Evolutionary conservation across 2,888 invertebrate species (phyloP).

Genomic region (Altica lythri): DNA sequence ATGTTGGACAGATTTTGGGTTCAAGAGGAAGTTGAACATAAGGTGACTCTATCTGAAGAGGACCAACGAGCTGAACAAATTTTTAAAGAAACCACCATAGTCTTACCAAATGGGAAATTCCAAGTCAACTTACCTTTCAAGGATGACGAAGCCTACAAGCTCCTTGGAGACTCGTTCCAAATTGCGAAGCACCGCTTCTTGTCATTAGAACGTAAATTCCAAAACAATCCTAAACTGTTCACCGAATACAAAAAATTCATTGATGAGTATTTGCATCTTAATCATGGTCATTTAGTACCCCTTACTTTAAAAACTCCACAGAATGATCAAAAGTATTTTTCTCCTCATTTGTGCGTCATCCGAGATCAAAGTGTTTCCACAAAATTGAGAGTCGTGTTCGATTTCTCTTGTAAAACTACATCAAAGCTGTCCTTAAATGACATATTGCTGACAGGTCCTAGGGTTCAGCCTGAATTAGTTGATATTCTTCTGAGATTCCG

Average conservation of each 20-base stretch:
- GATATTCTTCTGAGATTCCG: constrained; percentile 21
- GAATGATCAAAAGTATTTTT: constrained; percentile 16
- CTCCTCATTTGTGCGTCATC: constrained; percentile 28
- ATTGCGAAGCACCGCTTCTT: background rate
- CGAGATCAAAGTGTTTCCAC: constrained; percentile 25
- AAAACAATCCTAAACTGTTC: background rate
- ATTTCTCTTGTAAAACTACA: constrained; percentile 17
- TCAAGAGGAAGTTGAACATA: constrained; percentile 21
- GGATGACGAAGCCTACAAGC: background rate
- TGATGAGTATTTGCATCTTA: background rate
- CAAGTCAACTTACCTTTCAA: constrained; percentile 20
- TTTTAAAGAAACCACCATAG: constrained; percentile 6
- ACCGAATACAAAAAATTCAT: background rate
- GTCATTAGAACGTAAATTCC: constrained; percentile 4
- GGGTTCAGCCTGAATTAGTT: constrained; percentile 27
- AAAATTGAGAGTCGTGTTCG: constrained; percentile 30
- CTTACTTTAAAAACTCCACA: background rate
- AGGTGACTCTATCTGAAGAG: constrained; percentile 16
- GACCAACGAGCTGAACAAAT: constrained; percentile 18
- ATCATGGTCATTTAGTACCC: constrained; percentile 19
- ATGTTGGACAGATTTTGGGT: constrained; percentile 30
- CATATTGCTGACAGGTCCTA: constrained; percentile 11
- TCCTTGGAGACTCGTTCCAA: constrained; percentile 9
- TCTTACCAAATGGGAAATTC: constrained; percentile 15
- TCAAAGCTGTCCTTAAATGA: constrained; percentile 19